These are phyloP conservation scores for Temnothorax longispinosus DNA, from an alignment of 1,140 invertebrate species.

Conservation along the genomic window DNA sequence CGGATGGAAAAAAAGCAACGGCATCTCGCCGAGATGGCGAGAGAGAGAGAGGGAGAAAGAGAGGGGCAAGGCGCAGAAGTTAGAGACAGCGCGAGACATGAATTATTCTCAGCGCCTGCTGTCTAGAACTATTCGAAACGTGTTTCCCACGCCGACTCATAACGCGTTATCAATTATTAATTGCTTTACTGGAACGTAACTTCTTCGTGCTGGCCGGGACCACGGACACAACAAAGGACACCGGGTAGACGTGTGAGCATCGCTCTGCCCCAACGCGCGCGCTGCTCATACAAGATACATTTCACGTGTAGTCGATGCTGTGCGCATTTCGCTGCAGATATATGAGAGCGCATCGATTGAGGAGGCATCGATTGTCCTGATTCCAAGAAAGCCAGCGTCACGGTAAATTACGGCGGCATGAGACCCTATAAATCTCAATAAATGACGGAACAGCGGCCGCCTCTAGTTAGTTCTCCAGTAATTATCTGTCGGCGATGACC, in stretches of 20 bases:
- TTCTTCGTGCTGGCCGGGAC: constrained; percentile 27
- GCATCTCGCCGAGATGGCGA: constrained; percentile 1
- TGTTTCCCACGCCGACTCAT: constrained; percentile 75
- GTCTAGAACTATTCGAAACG: constrained; percentile 69
- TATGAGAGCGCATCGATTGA: constrained; percentile 12
- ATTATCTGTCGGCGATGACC: constrained; percentile 8
- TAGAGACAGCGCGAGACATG: constrained; percentile 70
- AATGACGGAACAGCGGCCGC: constrained; percentile 65
- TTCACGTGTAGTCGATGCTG: constrained; percentile 40
- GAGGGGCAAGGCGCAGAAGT: constrained; percentile 20
- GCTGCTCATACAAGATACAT: constrained; percentile 61
- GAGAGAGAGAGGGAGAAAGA: constrained; percentile 28
- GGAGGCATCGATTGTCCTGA: constrained; percentile 27
- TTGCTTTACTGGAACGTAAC: constrained; percentile 65
- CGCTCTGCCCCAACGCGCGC: not conserved
- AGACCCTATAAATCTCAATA: constrained; percentile 61
- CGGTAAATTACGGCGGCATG: constrained; percentile 24
- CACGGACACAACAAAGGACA: not conserved
- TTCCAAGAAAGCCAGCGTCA: constrained; percentile 65
- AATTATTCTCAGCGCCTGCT: constrained; percentile 73
- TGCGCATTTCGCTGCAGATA: constrained; percentile 23
- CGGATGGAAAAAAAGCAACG: constrained; percentile 49
- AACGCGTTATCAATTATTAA: constrained; percentile 77
- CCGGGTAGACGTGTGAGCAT: not conserved
- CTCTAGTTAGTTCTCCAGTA: constrained; percentile 36